These are phyloP conservation scores for Candoia aspera DNA, from an alignment of 2,113 vertebrate species.

Conservation along the genomic window DNA sequence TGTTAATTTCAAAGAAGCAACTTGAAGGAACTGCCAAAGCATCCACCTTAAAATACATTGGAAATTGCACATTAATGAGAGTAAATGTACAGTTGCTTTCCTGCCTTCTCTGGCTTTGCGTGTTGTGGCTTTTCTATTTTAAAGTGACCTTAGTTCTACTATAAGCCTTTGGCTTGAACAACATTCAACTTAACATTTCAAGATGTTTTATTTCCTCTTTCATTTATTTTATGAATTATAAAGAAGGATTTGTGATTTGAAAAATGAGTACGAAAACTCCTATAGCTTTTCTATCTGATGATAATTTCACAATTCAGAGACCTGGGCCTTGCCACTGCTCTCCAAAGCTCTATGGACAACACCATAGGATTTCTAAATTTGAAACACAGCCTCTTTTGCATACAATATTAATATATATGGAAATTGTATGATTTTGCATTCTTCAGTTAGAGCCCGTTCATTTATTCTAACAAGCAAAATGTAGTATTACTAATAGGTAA, in stretches of 20 bases:
- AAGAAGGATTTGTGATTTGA: background rate
- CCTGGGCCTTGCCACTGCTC: background rate
- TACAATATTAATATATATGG: slow-evolving; percentile 6
- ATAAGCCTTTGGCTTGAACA: background rate
- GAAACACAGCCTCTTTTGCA: background rate
- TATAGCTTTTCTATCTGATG: background rate
- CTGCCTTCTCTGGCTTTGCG: background rate
- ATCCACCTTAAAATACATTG: slow-evolving; percentile 8
- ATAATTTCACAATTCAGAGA: background rate
- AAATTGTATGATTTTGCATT: slow-evolving; percentile 8
- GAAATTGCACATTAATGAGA: slow-evolving; percentile 29
- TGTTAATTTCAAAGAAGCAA: slow-evolving; percentile 26
- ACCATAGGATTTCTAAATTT: background rate
- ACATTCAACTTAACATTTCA: background rate
- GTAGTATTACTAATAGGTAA: background rate
- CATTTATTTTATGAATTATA: background rate
- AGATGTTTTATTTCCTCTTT: background rate
- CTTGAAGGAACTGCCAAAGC: background rate
- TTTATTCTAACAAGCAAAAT: background rate
- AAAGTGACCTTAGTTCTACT: background rate
- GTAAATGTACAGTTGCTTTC: background rate
- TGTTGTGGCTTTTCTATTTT: slow-evolving; percentile 26
- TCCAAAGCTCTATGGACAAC: background rate
- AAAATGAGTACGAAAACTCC: background rate
- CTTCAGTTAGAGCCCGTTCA: background rate